Conservation (phyloP, 2,888 invertebrate species). For the Linyphia triangularis region DNA sequence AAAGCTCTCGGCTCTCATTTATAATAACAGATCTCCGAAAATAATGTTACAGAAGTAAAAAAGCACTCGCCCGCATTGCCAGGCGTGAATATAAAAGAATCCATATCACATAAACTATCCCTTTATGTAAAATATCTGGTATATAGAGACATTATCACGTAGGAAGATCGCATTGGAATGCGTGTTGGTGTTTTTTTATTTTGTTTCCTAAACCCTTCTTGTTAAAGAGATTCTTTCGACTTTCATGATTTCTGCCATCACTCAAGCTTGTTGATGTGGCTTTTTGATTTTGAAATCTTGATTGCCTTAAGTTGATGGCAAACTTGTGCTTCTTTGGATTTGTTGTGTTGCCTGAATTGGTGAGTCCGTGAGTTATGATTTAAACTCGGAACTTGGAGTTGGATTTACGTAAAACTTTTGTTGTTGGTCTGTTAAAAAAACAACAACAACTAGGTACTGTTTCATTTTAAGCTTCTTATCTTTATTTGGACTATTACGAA, state of each 20-base stretch:
- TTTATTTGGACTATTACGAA: too few species aligned
- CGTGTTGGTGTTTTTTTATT: background rate
- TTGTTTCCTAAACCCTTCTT: background rate
- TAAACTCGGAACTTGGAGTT: too few species aligned
- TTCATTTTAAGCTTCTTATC: too few species aligned
- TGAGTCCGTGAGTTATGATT: too few species aligned
- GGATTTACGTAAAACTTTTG: too few species aligned
- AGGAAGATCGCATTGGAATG: conserved; percentile 14
- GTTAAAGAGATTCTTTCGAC: background rate
- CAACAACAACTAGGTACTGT: too few species aligned
- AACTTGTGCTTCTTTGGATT: too few species aligned
- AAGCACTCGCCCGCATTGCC: background rate
- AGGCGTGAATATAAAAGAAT: background rate
- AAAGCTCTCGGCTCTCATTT: background rate
- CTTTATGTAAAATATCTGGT: background rate
- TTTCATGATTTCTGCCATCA: background rate
- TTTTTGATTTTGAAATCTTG: too few species aligned
- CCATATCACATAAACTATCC: background rate
- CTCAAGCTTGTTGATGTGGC: background rate
- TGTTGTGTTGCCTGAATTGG: too few species aligned
- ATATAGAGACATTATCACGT: conserved; percentile 31
- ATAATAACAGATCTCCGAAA: background rate
- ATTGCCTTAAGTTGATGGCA: too few species aligned
- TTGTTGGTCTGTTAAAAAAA: too few species aligned
- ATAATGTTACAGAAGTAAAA: background rate